Base-by-base conservation (phyloP, 2,113 vertebrate genomes). In the Leptosomus discolor region DNA sequence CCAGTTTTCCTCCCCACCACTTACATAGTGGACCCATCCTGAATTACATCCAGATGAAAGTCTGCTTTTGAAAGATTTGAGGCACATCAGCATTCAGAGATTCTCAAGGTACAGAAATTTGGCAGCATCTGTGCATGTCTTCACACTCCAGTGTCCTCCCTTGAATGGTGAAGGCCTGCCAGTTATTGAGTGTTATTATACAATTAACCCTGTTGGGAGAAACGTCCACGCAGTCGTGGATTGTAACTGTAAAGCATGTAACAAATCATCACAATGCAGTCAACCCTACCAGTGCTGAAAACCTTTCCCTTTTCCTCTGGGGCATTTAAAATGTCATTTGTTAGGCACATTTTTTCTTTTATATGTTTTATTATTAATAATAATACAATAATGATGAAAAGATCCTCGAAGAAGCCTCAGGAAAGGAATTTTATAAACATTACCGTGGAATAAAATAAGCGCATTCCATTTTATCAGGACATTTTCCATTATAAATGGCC, bases 401-500 rank as follows among this genome's bases (percentile, higher is more conserved):
- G 58, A 92, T 94, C 87, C 78, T 94, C 9, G 29, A 95, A 96
- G 94, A 97, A 97, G 89, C 92, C 89, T 77, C 76, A 60, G 94
- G 97, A 98, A 97, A 97, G 90, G 83, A 97, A 97, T 96, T 94
- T 87, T 97, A 91, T 97, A 98, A 98, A 97, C 92, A 96, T 97
- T 92, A 94, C 84, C 12, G 9, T 96, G 96, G 86, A 98, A 97
- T 98, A 97, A 98, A 97, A 97, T 95, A 96, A 97, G 95, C 13
- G 29, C 94, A 97, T 97, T 98, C 77, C 80, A 97, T 97, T 97
- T 89, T 94, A 93, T 97, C 97, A 97, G 96, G 96, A 98, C 92
- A 97, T 97, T 98, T 98, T 98, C 97, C 95, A 90, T 98, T 95
- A 95, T 96, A 95, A 98, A 98, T 96, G 94, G 97, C 97, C 91